Conservation (phyloP, 2,797 vertebrate genomes). For the Cephalopachus bancanus region DNA sequence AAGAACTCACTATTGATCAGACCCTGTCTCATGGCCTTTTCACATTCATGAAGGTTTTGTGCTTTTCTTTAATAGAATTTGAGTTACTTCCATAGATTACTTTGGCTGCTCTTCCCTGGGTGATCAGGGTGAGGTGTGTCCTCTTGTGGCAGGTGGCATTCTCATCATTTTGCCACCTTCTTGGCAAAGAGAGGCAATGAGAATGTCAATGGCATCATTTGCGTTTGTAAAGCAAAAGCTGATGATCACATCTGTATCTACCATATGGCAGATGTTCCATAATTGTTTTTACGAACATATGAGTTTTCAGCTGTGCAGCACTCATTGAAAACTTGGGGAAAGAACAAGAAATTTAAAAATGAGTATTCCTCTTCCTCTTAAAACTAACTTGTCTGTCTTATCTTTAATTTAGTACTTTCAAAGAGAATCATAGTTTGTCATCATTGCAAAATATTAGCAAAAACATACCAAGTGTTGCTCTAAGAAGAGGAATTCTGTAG, state of each 20-base stretch:
- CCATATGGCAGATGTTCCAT: slow-evolving; percentile 41
- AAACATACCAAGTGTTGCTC: background rate
- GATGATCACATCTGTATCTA: slow-evolving; percentile 24
- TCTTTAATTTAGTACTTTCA: background rate
- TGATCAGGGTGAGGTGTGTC: accelerated
- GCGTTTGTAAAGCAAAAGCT: slow-evolving; percentile 42
- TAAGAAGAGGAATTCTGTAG: background rate
- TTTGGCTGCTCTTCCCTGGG: background rate
- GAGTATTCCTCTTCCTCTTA: background rate
- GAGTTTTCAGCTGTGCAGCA: background rate
- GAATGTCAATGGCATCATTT: background rate
- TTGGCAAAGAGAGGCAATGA: background rate
- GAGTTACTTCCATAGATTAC: accelerated
- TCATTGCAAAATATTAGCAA: background rate
- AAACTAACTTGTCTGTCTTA: background rate
- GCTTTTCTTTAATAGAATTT: background rate
- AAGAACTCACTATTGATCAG: accelerated
- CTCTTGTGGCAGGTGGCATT: accelerated
- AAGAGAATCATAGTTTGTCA: background rate
- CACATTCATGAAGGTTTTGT: background rate
- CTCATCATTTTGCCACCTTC: background rate
- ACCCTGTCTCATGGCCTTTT: accelerated
- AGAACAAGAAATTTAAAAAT: background rate
- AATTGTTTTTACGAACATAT: slow-evolving; percentile 10
- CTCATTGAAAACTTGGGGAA: background rate